phyloP scores from a whole-genome alignment of 2,888 invertebrate species.

The Drosophila prolongata region DNA sequence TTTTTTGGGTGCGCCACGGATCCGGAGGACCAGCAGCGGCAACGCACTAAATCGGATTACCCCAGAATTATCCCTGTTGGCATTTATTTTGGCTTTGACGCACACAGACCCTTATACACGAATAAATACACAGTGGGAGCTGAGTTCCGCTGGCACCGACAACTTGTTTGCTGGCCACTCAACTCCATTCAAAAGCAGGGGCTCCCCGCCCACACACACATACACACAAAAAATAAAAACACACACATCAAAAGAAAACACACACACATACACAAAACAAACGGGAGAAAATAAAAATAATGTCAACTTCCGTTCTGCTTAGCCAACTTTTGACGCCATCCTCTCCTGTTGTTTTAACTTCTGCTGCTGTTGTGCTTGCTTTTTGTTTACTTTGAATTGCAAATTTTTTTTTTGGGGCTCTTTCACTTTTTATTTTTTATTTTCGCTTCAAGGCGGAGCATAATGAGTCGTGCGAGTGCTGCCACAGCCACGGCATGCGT shows the following conservation, averaged over 20 bases:
- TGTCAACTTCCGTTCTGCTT: slow-evolving; percentile 70
- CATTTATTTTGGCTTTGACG: slow-evolving; percentile 67
- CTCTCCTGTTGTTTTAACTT: slow-evolving; percentile 40
- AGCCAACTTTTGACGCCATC: slow-evolving; percentile 44
- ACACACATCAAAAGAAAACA: slow-evolving; percentile 27
- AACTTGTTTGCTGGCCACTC: slow-evolving; percentile 46
- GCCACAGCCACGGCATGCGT: slow-evolving; percentile 49
- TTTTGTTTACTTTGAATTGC: slow-evolving; percentile 43
- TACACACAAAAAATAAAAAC: not conserved
- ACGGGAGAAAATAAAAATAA: slow-evolving; percentile 59
- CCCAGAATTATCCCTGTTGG: slow-evolving; percentile 77
- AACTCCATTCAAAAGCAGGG: slow-evolving; percentile 9
- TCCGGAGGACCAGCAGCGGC: slow-evolving; percentile 28
- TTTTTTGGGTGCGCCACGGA: slow-evolving; percentile 17
- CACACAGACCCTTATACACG: slow-evolving; percentile 17
- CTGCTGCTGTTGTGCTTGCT: slow-evolving; percentile 7
- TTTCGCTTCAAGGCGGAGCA: slow-evolving; percentile 42
- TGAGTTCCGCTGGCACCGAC: slow-evolving; percentile 4
- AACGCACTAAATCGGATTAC: slow-evolving; percentile 77
- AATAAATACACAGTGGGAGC: slow-evolving; percentile 19
- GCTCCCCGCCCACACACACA: not conserved
- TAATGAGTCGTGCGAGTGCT: slow-evolving; percentile 42
- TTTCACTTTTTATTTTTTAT: slow-evolving; percentile 44
- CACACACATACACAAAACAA: slow-evolving; percentile 32
- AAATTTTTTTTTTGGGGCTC: slow-evolving; percentile 22